These are phyloP conservation scores for Diabrotica balteata DNA, from an alignment of 2,888 invertebrate species.

Conservation along the genomic window DNA sequence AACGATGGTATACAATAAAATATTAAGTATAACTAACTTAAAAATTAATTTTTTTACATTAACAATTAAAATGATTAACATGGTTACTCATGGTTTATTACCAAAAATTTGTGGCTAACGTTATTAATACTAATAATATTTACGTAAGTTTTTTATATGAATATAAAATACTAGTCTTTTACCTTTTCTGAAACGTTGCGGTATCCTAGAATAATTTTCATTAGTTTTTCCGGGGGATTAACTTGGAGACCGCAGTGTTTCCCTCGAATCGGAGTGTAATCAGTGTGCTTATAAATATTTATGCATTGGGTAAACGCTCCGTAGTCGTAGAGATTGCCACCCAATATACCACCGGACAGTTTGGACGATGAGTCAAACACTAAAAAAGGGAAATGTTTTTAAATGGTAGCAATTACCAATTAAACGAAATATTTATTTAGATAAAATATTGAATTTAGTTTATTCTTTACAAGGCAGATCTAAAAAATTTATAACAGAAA, in stretches of 20 bases:
- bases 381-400: conserved; percentile 35
- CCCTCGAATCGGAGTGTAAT: conserved; percentile 54
- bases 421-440: no score
- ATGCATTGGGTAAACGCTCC: conserved; percentile 62
- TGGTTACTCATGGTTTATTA: no score
- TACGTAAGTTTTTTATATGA: neutral
- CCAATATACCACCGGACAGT: conserved; percentile 59
- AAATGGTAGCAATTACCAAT: no score
- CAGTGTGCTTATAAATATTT: conserved; percentile 42
- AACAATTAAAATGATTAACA: no score
- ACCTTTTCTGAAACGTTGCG: conserved; percentile 48
- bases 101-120: no score
- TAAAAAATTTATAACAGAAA: no score
- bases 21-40: no score
- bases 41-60: no score
- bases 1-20: no score
- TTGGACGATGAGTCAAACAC: conserved; percentile 64
- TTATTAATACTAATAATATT: no score
- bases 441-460: no score
- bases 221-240: conserved; percentile 40
- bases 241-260: conserved; percentile 54
- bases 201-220: conserved; percentile 44
- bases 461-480: no score
- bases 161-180: conserved; percentile 11
- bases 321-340: conserved; percentile 59